phyloP scores from a whole-genome alignment of 2,888 invertebrate species.

The Lapara coniferarum region DNA sequence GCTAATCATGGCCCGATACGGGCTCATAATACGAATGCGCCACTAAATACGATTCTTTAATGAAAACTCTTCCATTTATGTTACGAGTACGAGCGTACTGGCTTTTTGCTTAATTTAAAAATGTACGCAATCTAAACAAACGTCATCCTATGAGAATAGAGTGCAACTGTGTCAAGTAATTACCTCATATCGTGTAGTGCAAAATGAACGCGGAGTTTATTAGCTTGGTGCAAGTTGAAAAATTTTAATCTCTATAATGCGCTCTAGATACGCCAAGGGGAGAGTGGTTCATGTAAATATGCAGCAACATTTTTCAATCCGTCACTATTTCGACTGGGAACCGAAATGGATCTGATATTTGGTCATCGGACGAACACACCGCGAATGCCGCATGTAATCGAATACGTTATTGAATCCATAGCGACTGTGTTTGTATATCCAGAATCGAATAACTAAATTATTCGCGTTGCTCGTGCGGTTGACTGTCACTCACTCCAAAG shows the following conservation, averaged over 20 bases:
- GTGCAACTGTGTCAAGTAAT: slow-evolving; percentile 62
- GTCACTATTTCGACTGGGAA: slow-evolving; percentile 47
- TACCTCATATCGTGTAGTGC: slow-evolving; percentile 57
- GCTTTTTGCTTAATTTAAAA: slow-evolving; percentile 52
- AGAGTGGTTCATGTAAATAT: slow-evolving; percentile 34
- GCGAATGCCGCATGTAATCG: slow-evolving; percentile 66
- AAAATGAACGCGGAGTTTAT: slow-evolving; percentile 65
- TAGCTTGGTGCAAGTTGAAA: slow-evolving; percentile 60
- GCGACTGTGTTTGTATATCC: slow-evolving; percentile 50
- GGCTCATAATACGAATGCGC: slow-evolving; percentile 41
- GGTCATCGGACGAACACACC: slow-evolving; percentile 59
- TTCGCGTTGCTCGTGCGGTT: slow-evolving; percentile 46
- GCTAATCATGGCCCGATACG: slow-evolving; percentile 58
- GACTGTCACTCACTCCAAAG: slow-evolving; percentile 29
- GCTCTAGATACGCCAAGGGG: slow-evolving; percentile 33
- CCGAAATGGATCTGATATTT: slow-evolving; percentile 63
- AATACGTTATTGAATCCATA: slow-evolving; percentile 61
- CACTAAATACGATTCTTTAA: slow-evolving; percentile 22
- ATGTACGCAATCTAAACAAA: slow-evolving; percentile 36
- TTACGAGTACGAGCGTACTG: slow-evolving; percentile 21
- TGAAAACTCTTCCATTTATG: slow-evolving; percentile 12
- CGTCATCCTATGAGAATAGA: slow-evolving; percentile 59
- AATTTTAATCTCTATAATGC: slow-evolving; percentile 69
- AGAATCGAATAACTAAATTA: slow-evolving; percentile 56
- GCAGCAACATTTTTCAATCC: slow-evolving; percentile 58